Evolutionary conservation across 2,113 vertebrate species (phyloP).

Genomic region (Tenebrosternarchus preto): DNA sequence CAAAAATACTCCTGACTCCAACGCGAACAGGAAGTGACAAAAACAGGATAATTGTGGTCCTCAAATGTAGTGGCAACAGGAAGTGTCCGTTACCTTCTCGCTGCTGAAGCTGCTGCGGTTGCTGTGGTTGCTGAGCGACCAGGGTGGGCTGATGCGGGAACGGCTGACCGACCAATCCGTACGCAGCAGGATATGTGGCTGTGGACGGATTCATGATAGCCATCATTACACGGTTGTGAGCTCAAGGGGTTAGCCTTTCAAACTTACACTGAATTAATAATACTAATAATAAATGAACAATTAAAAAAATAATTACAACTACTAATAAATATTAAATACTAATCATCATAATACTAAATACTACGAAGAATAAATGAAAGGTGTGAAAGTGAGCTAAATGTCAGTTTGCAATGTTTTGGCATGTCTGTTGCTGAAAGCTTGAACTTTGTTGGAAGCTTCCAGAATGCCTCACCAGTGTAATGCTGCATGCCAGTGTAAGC

Average conservation of each 20-base stretch:
- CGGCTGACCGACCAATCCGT: constrained; percentile 86
- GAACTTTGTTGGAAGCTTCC: no score
- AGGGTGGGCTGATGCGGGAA: constrained; percentile 87
- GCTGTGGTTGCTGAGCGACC: constrained; percentile 85
- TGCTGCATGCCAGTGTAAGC: constrained; percentile 93
- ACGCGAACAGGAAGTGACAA: neutral
- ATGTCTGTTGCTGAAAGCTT: no score
- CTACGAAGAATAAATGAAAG: no score
- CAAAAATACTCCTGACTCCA: neutral
- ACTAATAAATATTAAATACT: no score
- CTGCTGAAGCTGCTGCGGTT: constrained; percentile 84
- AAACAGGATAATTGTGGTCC: constrained; percentile 26
- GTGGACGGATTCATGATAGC: constrained; percentile 40
- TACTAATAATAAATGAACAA: no score
- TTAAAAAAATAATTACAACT: no score
- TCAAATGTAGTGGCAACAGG: neutral
- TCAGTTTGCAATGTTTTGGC: no score
- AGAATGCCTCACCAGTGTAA: constrained; percentile 80
- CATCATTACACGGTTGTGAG: neutral
- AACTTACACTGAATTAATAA: neutral
- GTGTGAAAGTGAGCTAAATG: no score
- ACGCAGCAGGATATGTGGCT: constrained; percentile 91
- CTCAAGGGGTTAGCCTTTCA: neutral
- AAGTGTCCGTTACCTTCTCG: constrained; percentile 78
- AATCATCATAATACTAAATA: no score